Evolutionary conservation across 1,140 invertebrate species (phyloP).

Genomic region (Dolichoris vasculosae): DNA sequence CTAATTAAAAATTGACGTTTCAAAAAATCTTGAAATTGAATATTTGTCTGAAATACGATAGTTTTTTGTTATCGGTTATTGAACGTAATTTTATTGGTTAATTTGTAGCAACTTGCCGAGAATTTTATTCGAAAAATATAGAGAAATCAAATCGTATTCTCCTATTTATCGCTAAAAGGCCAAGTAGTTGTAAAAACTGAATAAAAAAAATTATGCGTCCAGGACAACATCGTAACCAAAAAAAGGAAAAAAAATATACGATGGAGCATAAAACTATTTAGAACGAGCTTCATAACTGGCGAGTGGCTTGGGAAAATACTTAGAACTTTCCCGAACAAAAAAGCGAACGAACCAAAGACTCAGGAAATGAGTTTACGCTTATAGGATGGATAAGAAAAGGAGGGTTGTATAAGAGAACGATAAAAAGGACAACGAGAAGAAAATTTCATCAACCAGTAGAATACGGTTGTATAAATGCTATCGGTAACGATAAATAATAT

Average conservation of each 20-base stretch:
- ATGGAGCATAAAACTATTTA: not conserved
- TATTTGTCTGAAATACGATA: no score
- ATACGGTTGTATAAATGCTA: constrained; percentile 18
- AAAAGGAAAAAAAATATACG: not conserved
- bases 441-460: constrained; percentile 20
- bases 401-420: not conserved
- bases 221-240: not conserved
- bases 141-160: not conserved
- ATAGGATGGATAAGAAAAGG: not conserved
- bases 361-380: not conserved
- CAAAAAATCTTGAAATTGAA: no score
- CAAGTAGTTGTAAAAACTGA: not conserved
- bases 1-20: no score
- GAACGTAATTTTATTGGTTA: not conserved
- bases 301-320: constrained; percentile 47
- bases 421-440: not conserved
- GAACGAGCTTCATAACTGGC: constrained; percentile 17
- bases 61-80: not conserved
- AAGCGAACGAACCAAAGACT: not conserved
- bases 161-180: not conserved
- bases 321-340: constrained; percentile 32
- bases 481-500: not conserved
- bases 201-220: not conserved
- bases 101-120: not conserved
- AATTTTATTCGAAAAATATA: not conserved